Base-by-base conservation (phyloP, 2,797 vertebrate species). In the Tympanoctomys barrerae region DNA sequence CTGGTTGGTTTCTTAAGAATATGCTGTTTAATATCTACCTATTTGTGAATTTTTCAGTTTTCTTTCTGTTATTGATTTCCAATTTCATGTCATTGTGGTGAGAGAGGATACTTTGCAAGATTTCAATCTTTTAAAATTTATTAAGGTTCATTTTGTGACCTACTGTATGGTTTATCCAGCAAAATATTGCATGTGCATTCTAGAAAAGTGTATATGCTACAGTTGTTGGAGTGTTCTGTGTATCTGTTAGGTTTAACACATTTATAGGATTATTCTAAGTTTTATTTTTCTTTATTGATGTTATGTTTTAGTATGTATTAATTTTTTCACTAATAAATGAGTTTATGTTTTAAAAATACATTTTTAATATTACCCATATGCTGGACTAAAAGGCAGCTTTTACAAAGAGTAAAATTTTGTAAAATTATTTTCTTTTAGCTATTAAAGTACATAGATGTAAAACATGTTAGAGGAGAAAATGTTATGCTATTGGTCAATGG, bases 391-490 rank as follows among this genome's bases (percentile, higher is more conserved):
- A 98, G 96, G 96, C 81, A 98, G 95, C 64, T 70, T 98, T 98
- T 98, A 98, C 98, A 98, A 97, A 97, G 2, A 94, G 98, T 97
- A 98, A 96, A 83, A 96, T 97, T 96, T 95, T 91, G 59, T 39
- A 93, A 94, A 98, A 97, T 96, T 91, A 80, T 96, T 95, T 97
- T 94, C 87, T 97, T 96, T 97, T 97, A 96, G 87, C 36, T 96
- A 94, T 96, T 98, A 98, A 98, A 96, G 64, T 95, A 95, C 39
- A 98, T 86, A 98, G 97, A 95, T 95, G 97, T 97, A 89, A 98
- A 97, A 98, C 49, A 71, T 97, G 36, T 97, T 97, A 98, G 81
- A 97, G 90, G 94, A 98, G 79, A 96, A 98, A 98, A 98, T 97
- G 81, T 98, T 98, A 98, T 98, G 97, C 97, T 93, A 97, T 95